Evolutionary conservation across 64 coral and sea anemone genomes (phyloP).

Genomic region (Dendrophyllia cribrosa): DNA sequence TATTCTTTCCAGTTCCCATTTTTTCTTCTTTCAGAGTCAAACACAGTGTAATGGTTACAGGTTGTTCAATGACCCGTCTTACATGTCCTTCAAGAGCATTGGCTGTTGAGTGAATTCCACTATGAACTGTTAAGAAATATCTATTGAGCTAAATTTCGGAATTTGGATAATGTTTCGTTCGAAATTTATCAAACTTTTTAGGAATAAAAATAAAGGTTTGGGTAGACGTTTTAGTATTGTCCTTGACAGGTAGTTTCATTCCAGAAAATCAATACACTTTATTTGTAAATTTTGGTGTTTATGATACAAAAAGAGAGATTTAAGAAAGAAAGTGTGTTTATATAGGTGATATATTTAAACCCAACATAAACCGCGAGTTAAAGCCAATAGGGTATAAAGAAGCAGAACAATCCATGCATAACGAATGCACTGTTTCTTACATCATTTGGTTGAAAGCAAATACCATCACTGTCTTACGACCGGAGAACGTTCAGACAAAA

Average conservation of each 20-base stretch:
- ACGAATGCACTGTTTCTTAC: slow-evolving; percentile 20
- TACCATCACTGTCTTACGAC: background rate
- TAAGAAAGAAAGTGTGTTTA: background rate
- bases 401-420: slow-evolving; percentile 13
- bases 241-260: too few species aligned
- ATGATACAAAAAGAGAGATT: too few species aligned
- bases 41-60: background rate
- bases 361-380: background rate
- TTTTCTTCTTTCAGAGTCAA: too few species aligned
- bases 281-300: background rate
- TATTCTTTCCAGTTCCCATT: too few species aligned
- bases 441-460: slow-evolving; percentile 21
- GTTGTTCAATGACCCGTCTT: slow-evolving; percentile 12
- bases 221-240: too few species aligned
- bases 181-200: too few species aligned
- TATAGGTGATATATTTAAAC: background rate
- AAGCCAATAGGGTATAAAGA: background rate
- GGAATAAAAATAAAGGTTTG: too few species aligned
- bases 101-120: background rate
- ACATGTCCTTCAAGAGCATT: background rate
- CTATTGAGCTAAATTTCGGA: too few species aligned
- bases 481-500: background rate
- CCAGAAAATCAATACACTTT: too few species aligned
- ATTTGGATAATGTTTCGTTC: too few species aligned
- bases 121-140: too few species aligned